phyloP scores from a whole-genome alignment of 2,888 invertebrate genomes.

The Oxyteleia sp. region DNA sequence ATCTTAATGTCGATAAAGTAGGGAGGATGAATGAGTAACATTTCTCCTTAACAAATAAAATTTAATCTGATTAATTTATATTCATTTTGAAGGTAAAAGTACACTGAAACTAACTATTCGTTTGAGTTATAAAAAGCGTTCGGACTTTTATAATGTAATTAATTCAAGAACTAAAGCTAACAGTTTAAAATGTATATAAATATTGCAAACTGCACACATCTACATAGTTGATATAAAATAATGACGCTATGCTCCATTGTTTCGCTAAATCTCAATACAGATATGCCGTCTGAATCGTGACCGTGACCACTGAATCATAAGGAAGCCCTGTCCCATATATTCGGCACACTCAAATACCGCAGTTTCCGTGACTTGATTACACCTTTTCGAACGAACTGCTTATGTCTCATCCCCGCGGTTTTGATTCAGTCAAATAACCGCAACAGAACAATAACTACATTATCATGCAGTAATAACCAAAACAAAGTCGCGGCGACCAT shows the following conservation, averaged over 20 bases:
- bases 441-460: not conserved
- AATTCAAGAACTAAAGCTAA: no score
- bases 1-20: no score
- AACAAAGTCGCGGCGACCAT: not conserved
- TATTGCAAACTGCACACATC: no score
- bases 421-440: slow-evolving; percentile 1
- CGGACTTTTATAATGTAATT: no score
- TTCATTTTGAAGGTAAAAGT: no score
- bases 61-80: no score
- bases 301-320: slow-evolving; percentile 26
- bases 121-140: no score
- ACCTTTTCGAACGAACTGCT: not conserved
- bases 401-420: not conserved
- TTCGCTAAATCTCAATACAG: slow-evolving; percentile 30
- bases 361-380: slow-evolving; percentile 19
- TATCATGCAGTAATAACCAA: not conserved
- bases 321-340: slow-evolving; percentile 15
- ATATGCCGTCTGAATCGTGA: slow-evolving; percentile 6
- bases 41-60: no score
- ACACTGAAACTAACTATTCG: no score
- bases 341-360: not conserved
- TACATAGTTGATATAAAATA: not conserved
- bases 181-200: no score
- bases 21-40: no score
- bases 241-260: slow-evolving; percentile 15